Percentiles rank a stretch among this genome's conserved stretches.
Evolutionary conservation across 2,797 vertebrate species (phyloP).

Genomic region (Sebastiscus albofasciatus): DNA sequence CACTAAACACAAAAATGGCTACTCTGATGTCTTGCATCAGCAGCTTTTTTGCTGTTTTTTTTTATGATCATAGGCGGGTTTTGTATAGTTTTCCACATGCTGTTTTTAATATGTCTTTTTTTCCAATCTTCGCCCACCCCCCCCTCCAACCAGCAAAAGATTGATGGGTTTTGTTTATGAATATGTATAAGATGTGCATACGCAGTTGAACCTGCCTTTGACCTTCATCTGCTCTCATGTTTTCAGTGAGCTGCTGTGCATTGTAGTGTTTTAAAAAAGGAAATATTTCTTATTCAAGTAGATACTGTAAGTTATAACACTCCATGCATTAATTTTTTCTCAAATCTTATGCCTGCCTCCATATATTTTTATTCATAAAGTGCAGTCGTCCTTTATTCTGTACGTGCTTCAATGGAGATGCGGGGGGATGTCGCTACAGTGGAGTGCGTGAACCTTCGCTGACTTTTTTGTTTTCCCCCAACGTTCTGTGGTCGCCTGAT

Average conservation of each 20-base stretch:
- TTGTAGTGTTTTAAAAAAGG: conserved; percentile 27
- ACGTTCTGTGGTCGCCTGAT: background rate
- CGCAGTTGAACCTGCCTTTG: conserved; percentile 78
- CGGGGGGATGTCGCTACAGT: background rate
- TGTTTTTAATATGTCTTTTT: conserved; percentile 66
- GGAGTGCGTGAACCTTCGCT: background rate
- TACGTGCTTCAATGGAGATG: background rate
- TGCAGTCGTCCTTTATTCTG: conserved; percentile 3
- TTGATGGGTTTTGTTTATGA: conserved; percentile 77
- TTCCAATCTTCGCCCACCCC: conserved; percentile 51
- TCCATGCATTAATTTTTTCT: conserved; percentile 5
- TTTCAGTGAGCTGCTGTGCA: conserved; percentile 33
- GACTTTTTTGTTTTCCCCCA: background rate
- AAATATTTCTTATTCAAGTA: conserved; percentile 36
- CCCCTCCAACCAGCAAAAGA: conserved; percentile 64
- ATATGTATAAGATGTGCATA: conserved; percentile 78
- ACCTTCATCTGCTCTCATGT: conserved; percentile 76
- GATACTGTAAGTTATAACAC: conserved; percentile 15
- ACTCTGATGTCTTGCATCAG: conserved; percentile 51
- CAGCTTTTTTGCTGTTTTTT: conserved; percentile 37
- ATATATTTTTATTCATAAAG: conserved; percentile 16
- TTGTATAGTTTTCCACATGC: conserved; percentile 40
- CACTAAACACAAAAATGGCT: conserved; percentile 49
- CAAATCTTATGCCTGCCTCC: conserved; percentile 3
- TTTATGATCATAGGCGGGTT: conserved; percentile 47